phyloP scores from a whole-genome alignment of 2,113 vertebrate species.

The Ornithorhynchus anatinus region DNA sequence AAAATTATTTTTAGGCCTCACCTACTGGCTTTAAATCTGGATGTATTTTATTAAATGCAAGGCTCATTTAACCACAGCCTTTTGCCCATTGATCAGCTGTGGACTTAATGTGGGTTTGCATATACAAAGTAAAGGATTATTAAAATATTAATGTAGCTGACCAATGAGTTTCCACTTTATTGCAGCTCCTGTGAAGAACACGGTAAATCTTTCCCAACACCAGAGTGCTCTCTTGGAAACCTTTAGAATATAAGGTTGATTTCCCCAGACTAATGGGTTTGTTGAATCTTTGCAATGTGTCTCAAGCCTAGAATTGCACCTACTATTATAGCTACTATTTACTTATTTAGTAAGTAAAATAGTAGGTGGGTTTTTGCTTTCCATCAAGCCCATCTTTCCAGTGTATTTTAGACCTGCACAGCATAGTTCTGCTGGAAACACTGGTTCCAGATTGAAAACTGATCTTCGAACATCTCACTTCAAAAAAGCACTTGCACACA shows the following conservation, averaged over 20 bases:
- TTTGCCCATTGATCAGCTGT: slow-evolving; percentile 48
- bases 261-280: slow-evolving; percentile 32
- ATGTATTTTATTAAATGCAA: slow-evolving; percentile 33
- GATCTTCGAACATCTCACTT: background rate
- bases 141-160: slow-evolving; percentile 56
- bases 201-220: slow-evolving; percentile 4
- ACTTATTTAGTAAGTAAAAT: too few relatives aligned
- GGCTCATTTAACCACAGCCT: slow-evolving; percentile 41
- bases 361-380: too few relatives aligned
- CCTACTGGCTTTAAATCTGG: slow-evolving; percentile 43
- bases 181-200: slow-evolving; percentile 22
- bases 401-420: too few relatives aligned
- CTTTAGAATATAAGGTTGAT: slow-evolving; percentile 35
- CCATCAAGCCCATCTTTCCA: too few relatives aligned
- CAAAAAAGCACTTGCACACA: too few relatives aligned
- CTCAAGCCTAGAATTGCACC: too few relatives aligned
- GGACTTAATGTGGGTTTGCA: slow-evolving; percentile 44
- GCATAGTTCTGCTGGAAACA: background rate
- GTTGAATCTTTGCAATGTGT: background rate
- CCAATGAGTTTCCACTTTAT: slow-evolving; percentile 34
- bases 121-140: slow-evolving; percentile 25
- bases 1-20: slow-evolving; percentile 28
- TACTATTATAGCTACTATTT: too few relatives aligned
- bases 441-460: background rate
- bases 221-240: slow-evolving; percentile 9